Evolutionary conservation across 2,888 invertebrate species (phyloP), one percentile per base, ranked within the genome.

Genomic region (Lamproptera curius): DNA sequence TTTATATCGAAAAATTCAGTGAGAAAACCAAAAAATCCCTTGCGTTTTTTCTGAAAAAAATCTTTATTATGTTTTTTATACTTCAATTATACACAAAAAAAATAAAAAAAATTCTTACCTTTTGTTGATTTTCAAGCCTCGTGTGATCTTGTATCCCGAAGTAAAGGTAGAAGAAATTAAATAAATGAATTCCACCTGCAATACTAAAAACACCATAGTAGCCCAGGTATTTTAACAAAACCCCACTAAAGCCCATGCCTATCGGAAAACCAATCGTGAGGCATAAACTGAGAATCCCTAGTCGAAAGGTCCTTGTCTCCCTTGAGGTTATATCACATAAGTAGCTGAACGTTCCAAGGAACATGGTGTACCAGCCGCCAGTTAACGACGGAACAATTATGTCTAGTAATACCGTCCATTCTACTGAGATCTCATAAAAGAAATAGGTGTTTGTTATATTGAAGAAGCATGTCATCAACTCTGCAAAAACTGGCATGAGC

Each of bases 341-440:
- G 66, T 91, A 92, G 56, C 90, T 90, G 68, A 90, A 89, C 42
- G 90, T 75, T 0, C 90, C 89, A 35, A 90, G 79, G 42, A 90
- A 85, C 84, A 90, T 88, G 1, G 89, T 87, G 56, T 88, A 86
- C 89, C 89, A 89, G 6, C 89, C 89, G 0, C 90, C 90, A 0
- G 89, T 88, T 8, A 90, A 38, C 0, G 89, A 76, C 0, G 88
- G 86, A 42, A 87, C 88, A 57, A 90, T 58, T 1, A 89, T 84
- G 58, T 90, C 90, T 70, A 87, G 82, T 40, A 89, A 73, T 26
- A 88, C 86, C 2, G 87, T 89, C 63, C 80, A 75, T 57, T 90
- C 89, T 59, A 90, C 81, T 0, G 89, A 77, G 55, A 90, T 72
- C 63, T 90, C 73, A 57, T 83, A 77, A 66, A 89, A 90, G 53